Evolutionary conservation across 1,140 invertebrate species (phyloP), one percentile per base, ranked within the genome.

Genomic region (Halotydeus destructor): DNA sequence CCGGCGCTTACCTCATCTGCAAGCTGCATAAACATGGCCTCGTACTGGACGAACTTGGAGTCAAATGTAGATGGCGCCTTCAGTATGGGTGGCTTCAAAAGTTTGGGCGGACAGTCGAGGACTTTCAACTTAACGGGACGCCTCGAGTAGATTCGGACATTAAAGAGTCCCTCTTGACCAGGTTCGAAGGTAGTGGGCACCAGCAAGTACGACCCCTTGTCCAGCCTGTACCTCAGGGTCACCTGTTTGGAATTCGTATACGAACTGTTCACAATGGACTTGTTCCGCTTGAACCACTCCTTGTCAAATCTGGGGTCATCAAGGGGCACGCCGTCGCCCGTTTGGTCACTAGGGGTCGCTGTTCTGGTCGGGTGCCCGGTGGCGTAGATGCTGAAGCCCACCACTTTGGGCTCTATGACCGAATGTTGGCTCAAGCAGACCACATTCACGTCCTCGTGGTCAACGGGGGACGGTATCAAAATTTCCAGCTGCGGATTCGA

Each of bases 151-250:
- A 83, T 74, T 47, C 79, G 59, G 5, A 84, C 59, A 1, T 78
- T 80, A 55, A 83, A 85, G 46, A 72, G 74, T 0, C 79, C 79
- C 63, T 88, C 84, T 57, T 86, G 77, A 1, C 76, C 74, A 0
- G 84, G 79, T 60, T 88, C 83, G 59, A 85, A 88, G 2, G 82
- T 88, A 1, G 84, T 88, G 9, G 84, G 82, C 52, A 89, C 69
- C 25, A 89, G 66, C 11, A 89, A 61, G 61, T 83, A 88, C 23
- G 74, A 72, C 2, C 82, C 81, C 51, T 76, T 70, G 53, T 85
- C 78, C 44, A 89, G 59, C 44, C 75, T 71, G 56, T 77, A 83
- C 47, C 82, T 66, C 30, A 65, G 32, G 33, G 45, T 75, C 26
- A 86, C 81, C 64, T 88, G 81, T 49, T 82, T 64, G 54, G 79